phyloP scores from a whole-genome alignment of 53 echinoderm and acorn worm species.

The Hippasteria phrygiana region DNA sequence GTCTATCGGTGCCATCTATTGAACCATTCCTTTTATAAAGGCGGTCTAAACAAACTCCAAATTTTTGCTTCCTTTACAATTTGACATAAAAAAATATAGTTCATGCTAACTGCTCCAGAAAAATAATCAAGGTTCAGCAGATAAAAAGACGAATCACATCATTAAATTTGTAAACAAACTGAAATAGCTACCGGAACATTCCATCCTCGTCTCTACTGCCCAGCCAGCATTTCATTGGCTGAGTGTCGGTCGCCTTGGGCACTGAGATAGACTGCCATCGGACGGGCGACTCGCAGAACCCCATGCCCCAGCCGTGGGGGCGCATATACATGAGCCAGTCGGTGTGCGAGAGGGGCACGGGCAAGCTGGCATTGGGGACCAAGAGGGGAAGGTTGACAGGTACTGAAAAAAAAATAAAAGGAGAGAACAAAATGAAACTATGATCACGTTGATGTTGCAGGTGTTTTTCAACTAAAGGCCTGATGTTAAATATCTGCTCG shows the following conservation, averaged over 20 bases:
- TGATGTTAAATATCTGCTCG: too few species aligned
- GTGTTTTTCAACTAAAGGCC: too few species aligned
- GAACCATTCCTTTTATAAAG: too few species aligned
- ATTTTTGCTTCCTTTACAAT: too few species aligned
- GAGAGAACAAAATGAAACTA: background rate
- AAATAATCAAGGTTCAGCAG: too few species aligned
- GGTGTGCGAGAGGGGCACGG: constrained; percentile 86
- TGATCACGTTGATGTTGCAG: too few species aligned
- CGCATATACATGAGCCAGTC: constrained; percentile 86
- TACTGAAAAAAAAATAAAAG: constrained; percentile 54
- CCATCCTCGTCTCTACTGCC: constrained; percentile 65
- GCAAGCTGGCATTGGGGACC: constrained; percentile 69
- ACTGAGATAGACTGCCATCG: constrained; percentile 76
- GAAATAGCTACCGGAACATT: constrained; percentile 72
- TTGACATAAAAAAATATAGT: too few species aligned
- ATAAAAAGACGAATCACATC: too few species aligned
- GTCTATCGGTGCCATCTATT: too few species aligned
- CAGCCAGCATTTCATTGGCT: constrained; percentile 84
- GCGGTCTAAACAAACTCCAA: too few species aligned
- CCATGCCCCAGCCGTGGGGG: constrained; percentile 87
- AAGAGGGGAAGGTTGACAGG: constrained; percentile 71
- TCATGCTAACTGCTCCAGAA: too few species aligned
- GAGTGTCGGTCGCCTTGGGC: constrained; percentile 75
- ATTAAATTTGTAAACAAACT: background rate
- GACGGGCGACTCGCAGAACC: constrained; percentile 74